These are phyloP conservation scores for Acleris laterana DNA, from an alignment of 2,888 invertebrate genomes.

Conservation along the genomic window DNA sequence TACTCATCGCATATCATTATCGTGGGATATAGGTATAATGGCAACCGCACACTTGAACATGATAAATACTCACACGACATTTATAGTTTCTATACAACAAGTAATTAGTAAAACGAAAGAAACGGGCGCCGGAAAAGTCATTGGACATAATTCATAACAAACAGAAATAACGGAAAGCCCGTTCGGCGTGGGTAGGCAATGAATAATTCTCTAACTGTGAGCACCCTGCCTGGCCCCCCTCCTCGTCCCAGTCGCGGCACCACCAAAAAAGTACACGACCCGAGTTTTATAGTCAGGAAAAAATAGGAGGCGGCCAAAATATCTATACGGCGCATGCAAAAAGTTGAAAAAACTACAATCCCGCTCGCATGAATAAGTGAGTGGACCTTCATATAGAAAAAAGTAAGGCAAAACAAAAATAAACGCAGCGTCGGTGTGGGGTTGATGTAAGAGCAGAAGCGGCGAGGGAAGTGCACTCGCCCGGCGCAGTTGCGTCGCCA, in stretches of 20 bases:
- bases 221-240: constrained; percentile 66
- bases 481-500: constrained; percentile 18
- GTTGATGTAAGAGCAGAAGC: constrained; percentile 30
- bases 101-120: constrained; percentile 81
- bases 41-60: constrained; percentile 9
- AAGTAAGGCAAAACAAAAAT: constrained; percentile 67
- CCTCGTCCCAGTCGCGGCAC: constrained; percentile 60
- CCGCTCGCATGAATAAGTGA: constrained; percentile 82
- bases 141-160: constrained; percentile 84
- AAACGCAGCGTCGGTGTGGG: constrained; percentile 33
- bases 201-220: constrained; percentile 84
- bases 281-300: constrained; percentile 82
- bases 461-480: constrained; percentile 22
- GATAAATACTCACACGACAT: constrained; percentile 52
- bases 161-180: constrained; percentile 83
- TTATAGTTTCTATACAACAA: constrained; percentile 77
- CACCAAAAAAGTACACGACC: constrained; percentile 81
- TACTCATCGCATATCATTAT: constrained; percentile 8
- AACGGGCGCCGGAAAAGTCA: constrained; percentile 79
- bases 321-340: constrained; percentile 79
- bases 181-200: constrained; percentile 83
- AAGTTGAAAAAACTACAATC: constrained; percentile 77
- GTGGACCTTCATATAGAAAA: constrained; percentile 80
- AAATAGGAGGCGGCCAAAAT: constrained; percentile 82
- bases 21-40: background rate